phyloP scores from a whole-genome alignment of 1,140 invertebrate genomes.

The Cherax destructor region DNA sequence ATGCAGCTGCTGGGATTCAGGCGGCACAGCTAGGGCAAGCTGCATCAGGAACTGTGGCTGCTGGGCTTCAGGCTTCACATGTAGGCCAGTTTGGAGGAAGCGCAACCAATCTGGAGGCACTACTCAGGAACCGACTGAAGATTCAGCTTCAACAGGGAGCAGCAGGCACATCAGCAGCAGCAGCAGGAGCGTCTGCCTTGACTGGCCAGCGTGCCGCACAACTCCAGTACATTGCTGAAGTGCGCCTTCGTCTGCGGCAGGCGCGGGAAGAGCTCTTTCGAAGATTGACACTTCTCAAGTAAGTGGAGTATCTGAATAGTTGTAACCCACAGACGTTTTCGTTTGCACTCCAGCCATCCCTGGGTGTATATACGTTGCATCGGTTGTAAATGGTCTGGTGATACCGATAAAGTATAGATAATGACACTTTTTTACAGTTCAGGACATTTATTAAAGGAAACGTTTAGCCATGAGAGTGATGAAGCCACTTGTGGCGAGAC shows the following conservation, averaged over 20 bases:
- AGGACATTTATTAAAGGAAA: too few relatives aligned
- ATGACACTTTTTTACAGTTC: too few relatives aligned
- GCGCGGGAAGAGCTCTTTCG: constrained; percentile 17
- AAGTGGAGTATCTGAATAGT: not conserved
- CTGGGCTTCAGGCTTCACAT: not conserved
- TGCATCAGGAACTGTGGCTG: not conserved
- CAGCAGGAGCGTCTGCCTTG: not conserved
- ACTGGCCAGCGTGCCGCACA: not conserved
- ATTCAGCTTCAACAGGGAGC: not conserved
- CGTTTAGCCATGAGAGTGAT: too few relatives aligned
- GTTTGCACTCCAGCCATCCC: too few relatives aligned
- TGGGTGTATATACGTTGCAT: too few relatives aligned
- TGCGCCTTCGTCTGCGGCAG: not conserved
- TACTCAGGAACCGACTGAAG: not conserved
- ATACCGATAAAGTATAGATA: too few relatives aligned
- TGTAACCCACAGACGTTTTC: too few relatives aligned
- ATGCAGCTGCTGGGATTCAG: not conserved
- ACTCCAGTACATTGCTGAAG: not conserved
- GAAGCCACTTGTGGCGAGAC: too few relatives aligned
- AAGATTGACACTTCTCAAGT: constrained; percentile 30
- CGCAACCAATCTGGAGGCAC: not conserved
- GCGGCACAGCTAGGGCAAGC: not conserved
- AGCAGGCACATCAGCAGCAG: not conserved
- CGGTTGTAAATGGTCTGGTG: too few relatives aligned
- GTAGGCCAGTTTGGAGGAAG: not conserved